phyloP scores from a whole-genome alignment of 2,113 vertebrate genomes.

The Prolemur simus region DNA sequence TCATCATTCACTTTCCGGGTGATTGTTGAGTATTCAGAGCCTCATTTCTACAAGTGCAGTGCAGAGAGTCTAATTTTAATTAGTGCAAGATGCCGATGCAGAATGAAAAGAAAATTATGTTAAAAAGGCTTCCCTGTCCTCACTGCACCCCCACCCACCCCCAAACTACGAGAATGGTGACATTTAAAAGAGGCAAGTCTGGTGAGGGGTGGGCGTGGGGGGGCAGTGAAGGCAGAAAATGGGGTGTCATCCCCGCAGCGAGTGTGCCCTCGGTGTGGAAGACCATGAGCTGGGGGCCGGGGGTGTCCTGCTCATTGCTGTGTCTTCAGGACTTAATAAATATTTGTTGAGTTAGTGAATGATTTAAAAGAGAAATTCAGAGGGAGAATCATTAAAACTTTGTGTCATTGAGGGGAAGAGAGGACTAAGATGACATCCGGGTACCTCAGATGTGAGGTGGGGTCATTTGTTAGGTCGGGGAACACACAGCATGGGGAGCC shows the following conservation, averaged over 20 bases:
- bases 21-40: background rate
- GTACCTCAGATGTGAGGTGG: background rate
- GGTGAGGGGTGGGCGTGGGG: too few relatives aligned
- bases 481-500: background rate
- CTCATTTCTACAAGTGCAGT: conserved; percentile 19
- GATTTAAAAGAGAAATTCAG: background rate
- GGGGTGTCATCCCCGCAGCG: background rate
- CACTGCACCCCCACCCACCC: rapidly evolving
- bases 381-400: background rate
- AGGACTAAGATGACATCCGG: background rate
- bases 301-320: background rate
- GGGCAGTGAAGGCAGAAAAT: background rate
- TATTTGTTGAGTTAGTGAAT: background rate
- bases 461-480: background rate
- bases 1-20: conserved; percentile 2
- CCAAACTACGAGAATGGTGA: background rate
- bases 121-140: background rate
- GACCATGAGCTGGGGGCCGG: background rate
- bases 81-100: background rate
- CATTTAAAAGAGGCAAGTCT: background rate
- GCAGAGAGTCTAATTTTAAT: conserved; percentile 39
- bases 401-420: background rate
- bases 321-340: background rate
- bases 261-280: rapidly evolving
- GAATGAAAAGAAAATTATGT: conserved; percentile 13